Evolutionary conservation across 2,113 vertebrate species (phyloP).

Genomic region (Polypterus bichir): DNA sequence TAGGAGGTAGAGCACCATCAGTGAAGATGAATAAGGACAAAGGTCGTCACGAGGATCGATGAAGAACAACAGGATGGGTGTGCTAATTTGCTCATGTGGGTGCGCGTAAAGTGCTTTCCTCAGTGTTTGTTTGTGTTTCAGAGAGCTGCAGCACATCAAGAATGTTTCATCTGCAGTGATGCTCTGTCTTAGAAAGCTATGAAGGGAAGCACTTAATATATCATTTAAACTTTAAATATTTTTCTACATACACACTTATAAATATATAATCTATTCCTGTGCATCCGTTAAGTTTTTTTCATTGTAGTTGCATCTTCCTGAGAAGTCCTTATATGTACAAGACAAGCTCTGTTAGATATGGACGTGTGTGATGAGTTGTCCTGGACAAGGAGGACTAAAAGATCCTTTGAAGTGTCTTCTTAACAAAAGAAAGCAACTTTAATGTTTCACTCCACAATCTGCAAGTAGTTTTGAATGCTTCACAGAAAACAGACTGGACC

Average conservation of each 20-base stretch:
- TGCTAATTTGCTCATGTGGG: conserved; percentile 46
- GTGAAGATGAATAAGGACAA: conserved; percentile 60
- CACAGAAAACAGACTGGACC: conserved; percentile 86
- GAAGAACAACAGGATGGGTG: no score
- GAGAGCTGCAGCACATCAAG: conserved; percentile 37
- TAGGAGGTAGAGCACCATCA: conserved; percentile 88
- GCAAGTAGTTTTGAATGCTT: conserved; percentile 23
- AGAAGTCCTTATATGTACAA: conserved; percentile 29
- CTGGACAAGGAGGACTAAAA: background rate
- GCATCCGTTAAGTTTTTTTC: conserved; percentile 18
- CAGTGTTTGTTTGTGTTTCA: conserved; percentile 29
- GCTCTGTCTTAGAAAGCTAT: conserved; percentile 40
- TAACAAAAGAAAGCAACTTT: background rate
- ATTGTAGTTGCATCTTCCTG: conserved; percentile 43
- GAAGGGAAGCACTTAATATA: conserved; percentile 37
- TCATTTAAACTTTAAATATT: no score
- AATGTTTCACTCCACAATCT: background rate
- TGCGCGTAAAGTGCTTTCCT: conserved; percentile 34
- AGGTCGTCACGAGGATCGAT: background rate
- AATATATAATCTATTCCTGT: conserved; percentile 31
- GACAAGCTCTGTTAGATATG: conserved; percentile 1
- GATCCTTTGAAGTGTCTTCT: background rate
- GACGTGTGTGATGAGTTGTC: background rate
- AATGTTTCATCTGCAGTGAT: conserved; percentile 29
- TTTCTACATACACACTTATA: conserved; percentile 25